These are phyloP conservation scores for Phortica magna DNA, from an alignment of 2,888 invertebrate species.

Conservation along the genomic window DNA sequence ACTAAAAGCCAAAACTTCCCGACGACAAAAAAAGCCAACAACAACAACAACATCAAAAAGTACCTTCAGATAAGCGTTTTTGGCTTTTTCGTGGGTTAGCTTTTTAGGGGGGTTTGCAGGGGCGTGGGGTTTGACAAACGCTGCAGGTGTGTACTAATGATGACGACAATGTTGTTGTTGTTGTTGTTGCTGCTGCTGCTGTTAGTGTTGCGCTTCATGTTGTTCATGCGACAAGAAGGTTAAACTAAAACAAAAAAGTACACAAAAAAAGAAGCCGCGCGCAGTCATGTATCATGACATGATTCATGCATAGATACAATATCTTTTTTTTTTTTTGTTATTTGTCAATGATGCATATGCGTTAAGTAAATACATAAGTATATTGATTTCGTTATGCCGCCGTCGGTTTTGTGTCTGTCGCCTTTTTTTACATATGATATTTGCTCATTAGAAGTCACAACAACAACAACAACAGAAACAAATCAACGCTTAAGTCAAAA, in stretches of 20 bases:
- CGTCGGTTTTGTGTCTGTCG: background rate
- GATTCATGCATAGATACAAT: slow-evolving; percentile 19
- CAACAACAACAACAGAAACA: background rate
- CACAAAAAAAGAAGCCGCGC: background rate
- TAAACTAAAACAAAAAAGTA: background rate
- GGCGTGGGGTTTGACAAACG: too few species aligned
- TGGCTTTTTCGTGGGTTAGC: too few species aligned
- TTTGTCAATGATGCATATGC: slow-evolving; percentile 10
- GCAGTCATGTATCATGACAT: background rate
- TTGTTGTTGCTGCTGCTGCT: background rate
- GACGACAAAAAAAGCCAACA: background rate
- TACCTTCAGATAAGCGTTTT: too few species aligned
- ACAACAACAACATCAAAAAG: background rate
- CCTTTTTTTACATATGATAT: background rate
- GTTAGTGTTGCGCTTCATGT: background rate
- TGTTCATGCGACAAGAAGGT: background rate
- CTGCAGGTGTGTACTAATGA: too few species aligned
- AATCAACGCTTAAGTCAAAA: background rate
- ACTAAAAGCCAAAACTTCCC: background rate
- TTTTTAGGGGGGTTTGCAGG: too few species aligned
- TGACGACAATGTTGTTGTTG: too few species aligned
- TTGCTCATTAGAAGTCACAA: slow-evolving; percentile 16
- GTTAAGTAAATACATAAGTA: background rate
- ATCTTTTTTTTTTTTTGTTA: slow-evolving; percentile 7
- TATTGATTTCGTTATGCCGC: slow-evolving; percentile 9